Percentiles rank a stretch among this genome's conserved stretches.
Evolutionary conservation across 2,888 invertebrate species (phyloP).

Genomic region (Rotaria sp.): DNA sequence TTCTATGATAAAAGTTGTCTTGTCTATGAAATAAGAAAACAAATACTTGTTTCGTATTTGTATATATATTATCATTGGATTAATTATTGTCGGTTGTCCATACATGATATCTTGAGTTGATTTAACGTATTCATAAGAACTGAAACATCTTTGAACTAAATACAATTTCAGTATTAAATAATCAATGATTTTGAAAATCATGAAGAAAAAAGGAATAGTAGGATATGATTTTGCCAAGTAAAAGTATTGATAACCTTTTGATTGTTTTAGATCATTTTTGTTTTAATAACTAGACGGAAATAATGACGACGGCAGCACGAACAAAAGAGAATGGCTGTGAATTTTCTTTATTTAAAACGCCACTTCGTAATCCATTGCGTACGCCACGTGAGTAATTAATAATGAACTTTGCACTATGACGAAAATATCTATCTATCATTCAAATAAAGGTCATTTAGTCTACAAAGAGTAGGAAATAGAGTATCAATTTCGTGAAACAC

Average conservation of each 20-base stretch:
- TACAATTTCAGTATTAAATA: no score
- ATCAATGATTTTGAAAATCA: no score
- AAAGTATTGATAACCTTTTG: background rate
- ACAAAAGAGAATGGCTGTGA: conserved; percentile 2
- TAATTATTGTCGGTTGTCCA: background rate
- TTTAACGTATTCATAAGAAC: no score
- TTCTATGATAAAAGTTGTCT: no score
- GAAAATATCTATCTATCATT: no score
- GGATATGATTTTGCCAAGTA: background rate
- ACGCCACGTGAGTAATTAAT: background rate
- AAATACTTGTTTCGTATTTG: background rate
- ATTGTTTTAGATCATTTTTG: background rate
- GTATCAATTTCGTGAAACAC: no score
- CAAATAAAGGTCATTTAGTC: no score
- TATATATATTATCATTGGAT: background rate
- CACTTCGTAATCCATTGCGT: background rate
- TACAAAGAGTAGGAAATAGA: no score
- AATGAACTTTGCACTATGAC: no score
- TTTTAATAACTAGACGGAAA: background rate
- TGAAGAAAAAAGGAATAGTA: background rate
- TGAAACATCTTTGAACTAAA: no score
- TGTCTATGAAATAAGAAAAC: background rate
- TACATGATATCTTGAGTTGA: no score
- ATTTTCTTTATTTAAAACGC: conserved; percentile 8
- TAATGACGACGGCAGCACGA: background rate